Evolutionary conservation across 2,113 vertebrate species (phyloP).

Genomic region (Hippocampus barbouri): DNA sequence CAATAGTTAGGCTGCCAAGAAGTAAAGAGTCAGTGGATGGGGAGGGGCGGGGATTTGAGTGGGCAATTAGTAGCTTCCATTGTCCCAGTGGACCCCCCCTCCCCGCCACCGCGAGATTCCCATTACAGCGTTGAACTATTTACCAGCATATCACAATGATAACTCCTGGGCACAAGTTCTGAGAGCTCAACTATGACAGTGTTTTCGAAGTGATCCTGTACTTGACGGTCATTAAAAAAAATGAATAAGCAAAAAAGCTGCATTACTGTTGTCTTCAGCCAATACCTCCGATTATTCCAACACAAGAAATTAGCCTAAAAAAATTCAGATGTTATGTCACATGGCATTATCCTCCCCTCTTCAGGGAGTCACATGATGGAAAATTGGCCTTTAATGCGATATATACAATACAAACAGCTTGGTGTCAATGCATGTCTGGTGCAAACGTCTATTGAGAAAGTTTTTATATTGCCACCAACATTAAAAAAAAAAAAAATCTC

Average conservation of each 20-base stretch:
- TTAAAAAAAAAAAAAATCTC: no score
- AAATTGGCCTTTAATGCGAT: no score
- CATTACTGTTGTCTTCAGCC: not conserved
- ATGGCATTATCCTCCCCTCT: not conserved
- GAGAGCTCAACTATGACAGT: not conserved
- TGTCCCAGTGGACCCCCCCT: constrained; percentile 47
- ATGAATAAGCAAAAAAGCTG: not conserved
- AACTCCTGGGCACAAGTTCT: constrained; percentile 1
- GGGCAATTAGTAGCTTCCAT: constrained; percentile 65
- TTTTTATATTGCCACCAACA: no score
- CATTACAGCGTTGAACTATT: constrained; percentile 53
- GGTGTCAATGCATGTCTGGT: no score
- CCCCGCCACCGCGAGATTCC: constrained; percentile 46
- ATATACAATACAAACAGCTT: no score
- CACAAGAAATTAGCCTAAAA: no score
- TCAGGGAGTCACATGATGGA: no score
- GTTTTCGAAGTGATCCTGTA: not conserved
- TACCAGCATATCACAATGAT: constrained; percentile 39
- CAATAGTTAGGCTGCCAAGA: constrained; percentile 38
- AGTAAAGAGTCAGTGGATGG: constrained; percentile 28
- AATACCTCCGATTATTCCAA: no score
- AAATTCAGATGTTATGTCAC: no score
- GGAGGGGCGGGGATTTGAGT: not conserved
- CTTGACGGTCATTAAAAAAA: not conserved
- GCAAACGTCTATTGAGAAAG: no score